Evolutionary conservation across 2,113 vertebrate species (phyloP).

Genomic region (Felis catus): DNA sequence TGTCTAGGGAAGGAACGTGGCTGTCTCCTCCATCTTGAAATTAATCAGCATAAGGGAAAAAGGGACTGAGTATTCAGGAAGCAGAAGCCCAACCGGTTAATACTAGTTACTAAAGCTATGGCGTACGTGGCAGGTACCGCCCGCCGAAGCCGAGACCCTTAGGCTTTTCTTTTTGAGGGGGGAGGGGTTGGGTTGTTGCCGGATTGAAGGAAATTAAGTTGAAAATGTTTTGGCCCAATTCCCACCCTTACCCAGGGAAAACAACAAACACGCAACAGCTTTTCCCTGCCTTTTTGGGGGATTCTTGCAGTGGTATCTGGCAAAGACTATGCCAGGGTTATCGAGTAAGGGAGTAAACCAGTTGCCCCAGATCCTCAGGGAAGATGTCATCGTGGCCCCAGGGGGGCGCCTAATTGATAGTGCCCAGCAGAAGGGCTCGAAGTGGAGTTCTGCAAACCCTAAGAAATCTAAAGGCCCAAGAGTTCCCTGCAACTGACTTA

Average conservation of each 20-base stretch:
- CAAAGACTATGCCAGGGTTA: slow-evolving; percentile 13
- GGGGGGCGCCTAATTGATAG: slow-evolving; percentile 45
- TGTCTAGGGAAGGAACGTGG: slow-evolving; percentile 78
- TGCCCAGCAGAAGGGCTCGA: slow-evolving; percentile 17
- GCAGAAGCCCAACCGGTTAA: slow-evolving; percentile 81
- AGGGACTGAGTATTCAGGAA: slow-evolving; percentile 78
- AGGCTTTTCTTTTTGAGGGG: slow-evolving; percentile 28
- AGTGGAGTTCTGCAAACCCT: slow-evolving; percentile 22
- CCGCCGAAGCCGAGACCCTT: slow-evolving; percentile 72
- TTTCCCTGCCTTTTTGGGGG: slow-evolving; percentile 29
- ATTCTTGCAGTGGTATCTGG: not conserved
- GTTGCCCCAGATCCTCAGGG: slow-evolving; percentile 17
- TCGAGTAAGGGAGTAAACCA: slow-evolving; percentile 15
- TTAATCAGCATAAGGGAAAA: slow-evolving; percentile 66
- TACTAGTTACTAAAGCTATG: slow-evolving; percentile 78
- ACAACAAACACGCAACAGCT: slow-evolving; percentile 42
- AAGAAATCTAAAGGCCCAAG: slow-evolving; percentile 24
- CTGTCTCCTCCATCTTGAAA: slow-evolving; percentile 77
- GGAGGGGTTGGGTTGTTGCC: slow-evolving; percentile 26
- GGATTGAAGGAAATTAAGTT: slow-evolving; percentile 62
- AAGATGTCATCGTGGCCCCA: slow-evolving; percentile 64
- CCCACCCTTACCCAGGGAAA: slow-evolving; percentile 27
- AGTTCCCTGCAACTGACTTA: slow-evolving; percentile 13
- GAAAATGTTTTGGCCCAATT: slow-evolving; percentile 65
- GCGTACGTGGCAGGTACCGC: slow-evolving; percentile 80